Base-by-base conservation (phyloP, 2,888 invertebrate species). In the Spodoptera exigua region DNA sequence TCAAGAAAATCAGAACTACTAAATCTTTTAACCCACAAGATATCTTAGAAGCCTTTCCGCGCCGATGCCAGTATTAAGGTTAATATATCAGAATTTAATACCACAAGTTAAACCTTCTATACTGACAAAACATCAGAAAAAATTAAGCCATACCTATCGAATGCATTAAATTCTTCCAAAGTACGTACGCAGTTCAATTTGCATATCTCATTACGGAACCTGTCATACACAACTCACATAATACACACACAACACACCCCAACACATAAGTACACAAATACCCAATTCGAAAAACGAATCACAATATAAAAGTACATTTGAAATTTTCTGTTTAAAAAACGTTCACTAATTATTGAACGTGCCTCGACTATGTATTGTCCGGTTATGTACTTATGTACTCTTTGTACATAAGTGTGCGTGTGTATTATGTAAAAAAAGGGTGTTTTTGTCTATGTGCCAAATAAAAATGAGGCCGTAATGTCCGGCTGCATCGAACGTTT, bases 401-500 rank as follows among this genome's bases (percentile, higher is more conserved):
- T 40, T 3, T 60, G 52, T 65, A 71, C 41, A 66, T 74, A 80
- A 82, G 84, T 85, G 82, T 84, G 85, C 78, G 84, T 88, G 86
- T 83, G 80, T 81, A 77, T 87, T 89, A 85, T 88, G 87, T 84
- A 86, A 89, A 92, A 90, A 93, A 92, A 90, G 91, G 91, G 89
- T 89, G 89, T 89, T 92, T 92, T 93, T 91, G 91, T 92, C 93
- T 93, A 93, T 93, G 92, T 93, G 91, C 91, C 91, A 92, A 93
- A 93, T 93, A 93, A 93, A 93, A 93, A 93, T 93, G 93, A 93
- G 93, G 88, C 83, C 90, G 90, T 93, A 92, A 93, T 93, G 92
- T 92, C 91, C 93, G 89, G 89, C 85, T 83, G 89, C 84, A 86
- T 83, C 85, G 86, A 83, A 81, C 91, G 90, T 89, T 92, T 92